Conservation (phyloP, 1,140 invertebrate species). For the Zophobas atratus region DNA sequence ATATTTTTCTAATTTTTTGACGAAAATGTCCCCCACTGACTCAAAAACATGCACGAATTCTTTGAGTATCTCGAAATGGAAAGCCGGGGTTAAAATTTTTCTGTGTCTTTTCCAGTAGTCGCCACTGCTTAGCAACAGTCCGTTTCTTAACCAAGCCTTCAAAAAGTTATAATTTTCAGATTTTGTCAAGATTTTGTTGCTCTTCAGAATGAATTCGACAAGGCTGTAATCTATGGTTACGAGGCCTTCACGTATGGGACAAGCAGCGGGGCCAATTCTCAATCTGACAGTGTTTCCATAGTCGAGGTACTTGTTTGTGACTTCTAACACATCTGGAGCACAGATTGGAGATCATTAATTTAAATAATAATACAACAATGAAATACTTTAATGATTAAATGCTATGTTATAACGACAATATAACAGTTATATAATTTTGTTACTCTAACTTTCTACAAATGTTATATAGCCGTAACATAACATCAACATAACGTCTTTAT, state of each 20-base stretch:
- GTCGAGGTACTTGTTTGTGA: neutral
- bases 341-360: no score
- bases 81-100: conserved; percentile 84
- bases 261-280: neutral
- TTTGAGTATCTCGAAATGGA: conserved; percentile 87
- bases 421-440: no score
- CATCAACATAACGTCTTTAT: no score
- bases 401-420: no score
- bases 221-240: conserved; percentile 3
- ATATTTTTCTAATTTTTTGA: conserved; percentile 69
- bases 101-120: conserved; percentile 75
- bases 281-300: neutral
- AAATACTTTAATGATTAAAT: no score
- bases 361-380: no score
- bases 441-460: no score
- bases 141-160: conserved; percentile 82
- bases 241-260: neutral
- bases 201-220: neutral
- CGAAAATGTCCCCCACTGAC: conserved; percentile 75
- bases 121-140: conserved; percentile 78
- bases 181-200: conserved; percentile 2
- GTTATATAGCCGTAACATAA: no score
- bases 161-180: conserved; percentile 78
- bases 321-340: no score
- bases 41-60: conserved; percentile 82